Conservation (phyloP, 2,113 vertebrate genomes). For the Etheostoma cragini region DNA sequence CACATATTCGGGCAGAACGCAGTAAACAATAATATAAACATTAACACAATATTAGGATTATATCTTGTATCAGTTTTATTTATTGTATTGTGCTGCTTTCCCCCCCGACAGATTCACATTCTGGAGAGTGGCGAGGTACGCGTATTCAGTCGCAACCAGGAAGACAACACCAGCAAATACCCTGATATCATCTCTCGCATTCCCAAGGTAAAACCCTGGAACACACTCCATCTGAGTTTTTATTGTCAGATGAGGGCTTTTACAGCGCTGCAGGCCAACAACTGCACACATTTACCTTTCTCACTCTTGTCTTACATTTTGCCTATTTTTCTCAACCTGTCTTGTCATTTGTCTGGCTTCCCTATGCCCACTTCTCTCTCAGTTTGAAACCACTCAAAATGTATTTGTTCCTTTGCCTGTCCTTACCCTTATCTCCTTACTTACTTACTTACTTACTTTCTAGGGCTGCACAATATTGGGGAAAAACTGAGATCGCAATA, state of each 20-base stretch:
- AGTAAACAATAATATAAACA: too few relatives aligned
- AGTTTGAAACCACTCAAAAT: slow-evolving; percentile 8
- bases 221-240: slow-evolving; percentile 15
- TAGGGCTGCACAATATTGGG: too few relatives aligned
- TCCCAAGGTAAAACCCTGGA: slow-evolving; percentile 83
- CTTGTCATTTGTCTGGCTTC: slow-evolving; percentile 26
- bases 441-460: too few relatives aligned
- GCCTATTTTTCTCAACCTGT: not conserved
- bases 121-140: slow-evolving; percentile 88
- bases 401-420: slow-evolving; percentile 10
- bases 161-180: slow-evolving; percentile 93
- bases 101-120: slow-evolving; percentile 87
- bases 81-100: not conserved
- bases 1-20: too few relatives aligned
- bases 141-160: slow-evolving; percentile 93
- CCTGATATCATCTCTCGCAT: slow-evolving; percentile 90
- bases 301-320: slow-evolving; percentile 28
- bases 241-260: slow-evolving; percentile 51
- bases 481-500: too few relatives aligned
- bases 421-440: not conserved
- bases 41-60: too few relatives aligned
- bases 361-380: not conserved
- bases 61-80: not conserved
- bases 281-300: slow-evolving; percentile 38
- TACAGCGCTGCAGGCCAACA: slow-evolving; percentile 30